Percentiles rank a stretch among this genome's conserved stretches.
Evolutionary conservation across 2,888 invertebrate genomes (phyloP).

Genomic region (Nomada ruficornis): DNA sequence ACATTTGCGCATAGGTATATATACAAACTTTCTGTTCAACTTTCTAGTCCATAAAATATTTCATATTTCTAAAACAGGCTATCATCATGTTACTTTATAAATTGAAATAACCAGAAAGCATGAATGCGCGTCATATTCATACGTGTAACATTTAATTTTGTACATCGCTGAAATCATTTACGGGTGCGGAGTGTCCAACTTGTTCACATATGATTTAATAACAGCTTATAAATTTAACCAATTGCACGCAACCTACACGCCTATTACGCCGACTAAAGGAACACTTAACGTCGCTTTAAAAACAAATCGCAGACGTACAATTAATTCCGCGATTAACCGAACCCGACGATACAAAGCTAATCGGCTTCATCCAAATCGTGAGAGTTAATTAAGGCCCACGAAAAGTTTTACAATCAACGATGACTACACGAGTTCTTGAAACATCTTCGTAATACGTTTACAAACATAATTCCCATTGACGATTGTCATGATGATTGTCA

Average conservation of each 20-base stretch:
- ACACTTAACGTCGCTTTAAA: not conserved
- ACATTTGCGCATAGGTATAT: too few relatives aligned
- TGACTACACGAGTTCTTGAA: not conserved
- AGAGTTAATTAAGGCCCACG: not conserved
- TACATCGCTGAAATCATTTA: not conserved
- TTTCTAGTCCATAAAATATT: not conserved
- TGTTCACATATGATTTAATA: not conserved
- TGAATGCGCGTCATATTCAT: not conserved
- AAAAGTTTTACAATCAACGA: not conserved
- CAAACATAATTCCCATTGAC: constrained; percentile 1
- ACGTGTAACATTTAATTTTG: not conserved
- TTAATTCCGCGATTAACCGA: not conserved
- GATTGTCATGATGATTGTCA: too few relatives aligned
- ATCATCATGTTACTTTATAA: not conserved
- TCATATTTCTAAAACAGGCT: not conserved
- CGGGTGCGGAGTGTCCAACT: not conserved
- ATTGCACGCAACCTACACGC: not conserved
- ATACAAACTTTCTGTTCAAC: too few relatives aligned
- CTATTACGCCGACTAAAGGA: not conserved
- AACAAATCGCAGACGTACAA: not conserved
- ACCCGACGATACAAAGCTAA: not conserved
- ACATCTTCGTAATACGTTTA: not conserved
- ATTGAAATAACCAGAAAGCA: not conserved
- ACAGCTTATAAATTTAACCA: not conserved
- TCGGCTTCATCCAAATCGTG: not conserved